Evolutionary conservation across 92 coral and sea anemone species (phyloP), one percentile per base, ranked within the genome.

Genomic region (Pocillopora meandrina): DNA sequence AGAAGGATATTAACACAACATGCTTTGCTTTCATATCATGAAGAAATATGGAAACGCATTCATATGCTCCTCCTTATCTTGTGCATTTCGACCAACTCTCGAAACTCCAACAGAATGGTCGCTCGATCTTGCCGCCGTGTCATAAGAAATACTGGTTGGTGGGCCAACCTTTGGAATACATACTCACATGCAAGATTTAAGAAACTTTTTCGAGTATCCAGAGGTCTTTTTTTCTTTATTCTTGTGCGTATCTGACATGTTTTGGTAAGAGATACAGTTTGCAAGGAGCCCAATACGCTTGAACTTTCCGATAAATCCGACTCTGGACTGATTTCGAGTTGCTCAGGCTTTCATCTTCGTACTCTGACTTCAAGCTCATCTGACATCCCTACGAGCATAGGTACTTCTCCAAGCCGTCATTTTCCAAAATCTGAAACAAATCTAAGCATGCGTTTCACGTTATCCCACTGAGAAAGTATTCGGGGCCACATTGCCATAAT

Each of bases 381-480:
- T 26, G 31, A 59, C 82, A 78, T 31, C 73, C 56, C 82, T 78
- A 78, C 55, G 55, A 61, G 81, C 81, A 83, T 60, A 63, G 65
- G 62, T 83, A 20, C 19, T 83, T 83, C 81, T 73, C 80, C 74
- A 83, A 83, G 63, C 80, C 86, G 57, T 72, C 86, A 83, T 59
- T 12, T 81, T 82, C 56, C 78, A 81, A 70, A 81, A 81, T 83
- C 87, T 83, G 72, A 83, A 84, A 74, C 81, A 56, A n/a, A 65
- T 74, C 69, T 84, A 84, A 69, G 83, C 83, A 84, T 84, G 88
- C 82, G 88, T 84, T 65, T 76, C 68, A 84, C 81, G 65, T 76
- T n/a, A 84, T 74, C 81, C 88, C 82, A 76, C 88, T 84, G 88
- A 21, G 88, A 84, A 74, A 84, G 82, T 75, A 82, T 60, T 84